These are phyloP conservation scores for Pyralis farinalis DNA, from an alignment of 2,888 invertebrate species.

Conservation along the genomic window DNA sequence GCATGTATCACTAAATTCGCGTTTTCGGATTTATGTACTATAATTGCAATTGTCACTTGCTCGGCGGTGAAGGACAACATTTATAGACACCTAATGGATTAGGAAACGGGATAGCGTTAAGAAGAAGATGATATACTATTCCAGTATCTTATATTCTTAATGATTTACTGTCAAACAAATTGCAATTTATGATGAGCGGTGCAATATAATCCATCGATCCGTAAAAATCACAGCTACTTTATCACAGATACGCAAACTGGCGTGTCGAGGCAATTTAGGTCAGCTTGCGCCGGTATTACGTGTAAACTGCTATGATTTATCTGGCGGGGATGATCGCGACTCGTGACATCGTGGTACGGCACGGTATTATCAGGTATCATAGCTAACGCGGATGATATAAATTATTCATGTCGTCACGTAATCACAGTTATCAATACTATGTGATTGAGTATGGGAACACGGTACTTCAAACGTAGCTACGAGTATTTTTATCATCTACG, in stretches of 20 bases:
- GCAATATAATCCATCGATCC: neutral
- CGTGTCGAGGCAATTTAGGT: constrained; percentile 10
- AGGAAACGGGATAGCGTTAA: too few species aligned
- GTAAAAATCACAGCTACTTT: neutral
- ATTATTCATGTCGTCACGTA: constrained; percentile 15
- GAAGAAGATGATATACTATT: too few species aligned
- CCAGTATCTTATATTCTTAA: too few species aligned
- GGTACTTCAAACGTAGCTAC: too few species aligned
- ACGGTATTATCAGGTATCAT: constrained; percentile 5
- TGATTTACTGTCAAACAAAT: too few species aligned
- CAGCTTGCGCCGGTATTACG: constrained; percentile 14
- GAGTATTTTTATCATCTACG: too few species aligned
- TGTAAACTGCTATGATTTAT: constrained; percentile 18
- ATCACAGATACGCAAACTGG: neutral
- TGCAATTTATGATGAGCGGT: neutral
- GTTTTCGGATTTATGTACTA: too few species aligned
- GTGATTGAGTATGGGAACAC: neutral
- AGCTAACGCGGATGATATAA: constrained; percentile 11
- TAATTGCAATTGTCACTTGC: too few species aligned
- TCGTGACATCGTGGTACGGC: constrained; percentile 3
- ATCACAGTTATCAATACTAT: constrained; percentile 13
- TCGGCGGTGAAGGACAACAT: too few species aligned
- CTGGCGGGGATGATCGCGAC: constrained; percentile 12
- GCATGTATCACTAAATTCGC: too few species aligned
- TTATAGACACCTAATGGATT: too few species aligned